phyloP scores from a whole-genome alignment of 2,888 invertebrate genomes.

The Ecliptopera silaceata region DNA sequence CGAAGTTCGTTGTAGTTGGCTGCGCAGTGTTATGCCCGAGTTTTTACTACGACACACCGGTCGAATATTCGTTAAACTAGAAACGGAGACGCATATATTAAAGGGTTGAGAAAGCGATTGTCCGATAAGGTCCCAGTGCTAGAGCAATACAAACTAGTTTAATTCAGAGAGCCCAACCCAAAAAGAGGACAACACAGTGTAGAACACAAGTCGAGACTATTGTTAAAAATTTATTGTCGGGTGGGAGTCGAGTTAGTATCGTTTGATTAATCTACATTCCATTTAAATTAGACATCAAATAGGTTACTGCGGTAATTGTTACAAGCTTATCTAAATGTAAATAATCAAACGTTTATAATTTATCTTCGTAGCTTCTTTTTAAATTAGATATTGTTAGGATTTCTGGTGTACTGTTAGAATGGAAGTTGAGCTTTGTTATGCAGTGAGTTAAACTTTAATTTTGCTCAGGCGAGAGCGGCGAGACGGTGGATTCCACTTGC shows the following conservation, averaged over 20 bases:
- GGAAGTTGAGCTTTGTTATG: not conserved
- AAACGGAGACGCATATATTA: constrained; percentile 68
- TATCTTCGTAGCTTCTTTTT: constrained; percentile 23
- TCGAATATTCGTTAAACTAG: constrained; percentile 59
- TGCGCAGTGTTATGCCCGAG: constrained; percentile 47
- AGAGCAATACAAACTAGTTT: constrained; percentile 75
- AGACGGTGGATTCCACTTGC: constrained; percentile 28
- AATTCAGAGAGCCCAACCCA: constrained; percentile 64
- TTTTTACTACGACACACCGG: constrained; percentile 48
- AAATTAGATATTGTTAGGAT: constrained; percentile 14
- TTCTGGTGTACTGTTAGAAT: constrained; percentile 4
- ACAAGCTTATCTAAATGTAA: constrained; percentile 64
- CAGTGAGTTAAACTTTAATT: constrained; percentile 3
- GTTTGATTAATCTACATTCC: constrained; percentile 76
- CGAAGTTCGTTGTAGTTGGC: constrained; percentile 58
- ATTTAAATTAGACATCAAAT: constrained; percentile 74
- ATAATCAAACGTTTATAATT: constrained; percentile 49
- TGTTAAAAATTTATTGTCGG: constrained; percentile 72
- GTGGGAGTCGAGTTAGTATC: constrained; percentile 68
- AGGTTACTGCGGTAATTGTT: constrained; percentile 65
- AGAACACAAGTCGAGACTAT: constrained; percentile 72
- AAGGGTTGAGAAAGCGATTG: constrained; percentile 77
- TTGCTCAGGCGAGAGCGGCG: constrained; percentile 6
- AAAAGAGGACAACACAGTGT: constrained; percentile 67
- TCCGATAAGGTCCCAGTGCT: constrained; percentile 67